Evolutionary conservation across 2,888 invertebrate genomes (phyloP).

Genomic region (Sarcophaga rosellei): DNA sequence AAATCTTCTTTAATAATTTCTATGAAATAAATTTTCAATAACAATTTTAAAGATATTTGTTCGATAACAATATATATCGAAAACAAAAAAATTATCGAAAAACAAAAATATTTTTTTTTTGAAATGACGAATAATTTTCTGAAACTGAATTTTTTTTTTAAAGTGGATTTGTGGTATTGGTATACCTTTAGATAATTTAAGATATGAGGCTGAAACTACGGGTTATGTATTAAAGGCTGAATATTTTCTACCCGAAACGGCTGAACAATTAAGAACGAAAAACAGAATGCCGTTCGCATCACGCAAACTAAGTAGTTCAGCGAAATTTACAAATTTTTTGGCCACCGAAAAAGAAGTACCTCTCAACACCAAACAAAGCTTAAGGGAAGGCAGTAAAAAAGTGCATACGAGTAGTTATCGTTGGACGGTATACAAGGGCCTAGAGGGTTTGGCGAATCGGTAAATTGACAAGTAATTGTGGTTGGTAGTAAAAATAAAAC

Average conservation of each 20-base stretch:
- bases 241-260: constrained; percentile 76
- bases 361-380: constrained; percentile 67
- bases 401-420: constrained; percentile 74
- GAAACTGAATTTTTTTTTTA: neutral
- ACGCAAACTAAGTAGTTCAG: constrained; percentile 60
- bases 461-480: too few relatives aligned
- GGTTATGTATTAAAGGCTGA: constrained; percentile 79
- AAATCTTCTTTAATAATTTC: too few relatives aligned
- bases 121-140: neutral
- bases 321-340: constrained; percentile 74
- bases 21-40: too few relatives aligned
- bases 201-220: constrained; percentile 77
- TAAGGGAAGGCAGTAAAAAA: constrained; percentile 67
- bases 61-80: neutral
- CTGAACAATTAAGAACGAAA: constrained; percentile 72
- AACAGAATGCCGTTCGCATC: constrained; percentile 69
- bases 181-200: constrained; percentile 78
- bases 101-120: too few relatives aligned
- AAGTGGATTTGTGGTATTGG: constrained; percentile 80
- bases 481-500: constrained; percentile 11
- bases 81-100: neutral
- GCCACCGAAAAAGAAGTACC: constrained; percentile 72
- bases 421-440: constrained; percentile 76
- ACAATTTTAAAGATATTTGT: too few relatives aligned
- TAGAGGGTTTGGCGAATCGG: constrained; percentile 75